These are phyloP conservation scores for Pachypanchax playfairii DNA, from an alignment of 2,113 vertebrate genomes.

Conservation along the genomic window DNA sequence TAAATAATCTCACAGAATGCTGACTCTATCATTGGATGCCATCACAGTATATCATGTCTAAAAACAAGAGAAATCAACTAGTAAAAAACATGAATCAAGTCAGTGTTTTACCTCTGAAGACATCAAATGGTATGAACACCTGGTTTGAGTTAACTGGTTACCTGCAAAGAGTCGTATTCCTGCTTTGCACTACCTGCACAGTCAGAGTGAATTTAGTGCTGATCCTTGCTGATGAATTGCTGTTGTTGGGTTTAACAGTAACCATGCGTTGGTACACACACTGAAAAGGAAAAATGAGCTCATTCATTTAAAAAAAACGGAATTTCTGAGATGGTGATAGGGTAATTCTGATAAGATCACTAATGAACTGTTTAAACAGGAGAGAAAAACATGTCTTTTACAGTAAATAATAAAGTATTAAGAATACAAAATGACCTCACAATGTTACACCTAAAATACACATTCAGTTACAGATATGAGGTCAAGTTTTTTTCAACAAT, in stretches of 20 bases:
- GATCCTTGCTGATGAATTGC: conserved; percentile 66
- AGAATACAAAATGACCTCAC: no score
- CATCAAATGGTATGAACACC: no score
- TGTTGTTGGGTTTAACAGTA: conserved; percentile 50
- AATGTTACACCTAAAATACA: no score
- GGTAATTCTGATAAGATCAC: no score
- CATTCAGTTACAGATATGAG: no score
- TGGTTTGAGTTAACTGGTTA: conserved; percentile 31
- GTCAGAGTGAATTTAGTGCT: conserved; percentile 75
- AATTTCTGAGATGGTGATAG: no score
- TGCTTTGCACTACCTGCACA: conserved; percentile 48
- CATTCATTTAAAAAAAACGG: no score
- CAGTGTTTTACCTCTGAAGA: no score
- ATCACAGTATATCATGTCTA: conserved; percentile 52
- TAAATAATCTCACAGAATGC: conserved; percentile 74
- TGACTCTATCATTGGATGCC: conserved; percentile 63
- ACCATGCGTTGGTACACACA: conserved; percentile 75
- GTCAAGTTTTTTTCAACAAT: no score
- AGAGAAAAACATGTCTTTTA: no score
- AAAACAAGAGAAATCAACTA: conserved; percentile 22
- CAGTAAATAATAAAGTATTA: no score
- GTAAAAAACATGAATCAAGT: background rate
- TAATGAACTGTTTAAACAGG: no score
- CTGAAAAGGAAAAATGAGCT: conserved; percentile 46
- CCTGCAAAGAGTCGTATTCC: conserved; percentile 72